Evolutionary conservation across 2,113 vertebrate species (phyloP), one percentile per base, ranked within the genome.

Genomic region (Enhydra lutris): DNA sequence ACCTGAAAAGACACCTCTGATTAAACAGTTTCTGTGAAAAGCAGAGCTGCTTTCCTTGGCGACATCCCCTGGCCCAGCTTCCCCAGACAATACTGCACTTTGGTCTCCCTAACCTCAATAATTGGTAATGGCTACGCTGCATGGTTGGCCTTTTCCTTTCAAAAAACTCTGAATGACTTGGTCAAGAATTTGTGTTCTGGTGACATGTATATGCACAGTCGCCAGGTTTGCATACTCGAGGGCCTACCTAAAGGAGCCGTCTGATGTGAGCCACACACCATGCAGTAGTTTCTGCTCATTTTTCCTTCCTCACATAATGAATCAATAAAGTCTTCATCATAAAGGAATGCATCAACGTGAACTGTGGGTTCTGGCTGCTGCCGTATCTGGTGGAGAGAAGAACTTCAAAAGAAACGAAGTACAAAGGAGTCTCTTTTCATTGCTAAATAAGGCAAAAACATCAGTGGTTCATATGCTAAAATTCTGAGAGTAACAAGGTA

Each of bases 331-430:
- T 99, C 99, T 91, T 99, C 99, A 94, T 99, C 99, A 97, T 99
- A 99, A 98, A 99, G 99, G 98, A 99, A 99, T 65, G 99, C 98
- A 98, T 99, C 99, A 84, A 99, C 98, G 39, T 99, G 99, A 95
- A 99, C 98, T 45, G 99, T 99, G 5, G 99, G 99, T 36, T 98
- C 97, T 39, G 98, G 91, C 84, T 98, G 98, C 95, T 99, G 98
- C 81, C 98, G 98, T 93, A 99, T 99, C 99, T 99, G 98, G 96
- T 96, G 98, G 98, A 89, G 71, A 91, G 97, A 97, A 94, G 93
- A 95, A 97, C 92, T 96, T 96, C 92, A 95, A 97, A 96, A 96
- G 95, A 89, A 95, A 78, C 45, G 69, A 88, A 98, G 97, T 97
- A 97, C 94, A 97, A 96, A 98, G 94, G 92, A 89, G 78, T 95